A percentile compares a stretch with the other conserved stretches of the same genome.
Evolutionary conservation across 2,888 invertebrate genomes (phyloP).

Genomic region (Apotomis betuletana): DNA sequence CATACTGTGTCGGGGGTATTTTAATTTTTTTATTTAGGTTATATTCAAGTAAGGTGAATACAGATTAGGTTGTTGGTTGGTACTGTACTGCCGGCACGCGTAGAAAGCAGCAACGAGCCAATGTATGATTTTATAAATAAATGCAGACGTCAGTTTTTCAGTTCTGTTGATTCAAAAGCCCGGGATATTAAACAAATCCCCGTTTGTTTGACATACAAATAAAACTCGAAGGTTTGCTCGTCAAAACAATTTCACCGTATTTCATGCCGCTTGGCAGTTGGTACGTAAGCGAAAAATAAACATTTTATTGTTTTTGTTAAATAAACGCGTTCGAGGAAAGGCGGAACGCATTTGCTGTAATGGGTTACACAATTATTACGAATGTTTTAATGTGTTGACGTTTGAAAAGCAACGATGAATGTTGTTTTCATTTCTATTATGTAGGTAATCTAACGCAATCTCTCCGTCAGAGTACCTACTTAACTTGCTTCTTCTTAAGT

Average conservation of each 20-base stretch:
- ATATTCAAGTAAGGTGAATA: no score
- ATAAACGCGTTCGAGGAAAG: slow-evolving; percentile 30
- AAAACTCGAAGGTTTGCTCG: slow-evolving; percentile 31
- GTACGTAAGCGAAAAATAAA: slow-evolving; percentile 33
- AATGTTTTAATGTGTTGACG: slow-evolving; percentile 4
- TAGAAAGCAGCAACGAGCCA: not conserved
- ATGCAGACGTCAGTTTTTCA: slow-evolving; percentile 6
- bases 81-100: no score
- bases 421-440: not conserved
- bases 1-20: no score
- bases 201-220: slow-evolving; percentile 35
- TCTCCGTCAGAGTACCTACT: no score
- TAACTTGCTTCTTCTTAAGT: no score
- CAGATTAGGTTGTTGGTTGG: no score
- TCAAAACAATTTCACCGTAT: slow-evolving; percentile 38
- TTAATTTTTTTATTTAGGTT: no score
- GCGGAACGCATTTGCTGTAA: slow-evolving; percentile 32
- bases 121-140: not conserved
- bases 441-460: no score
- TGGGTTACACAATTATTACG: slow-evolving; percentile 23
- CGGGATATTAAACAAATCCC: slow-evolving; percentile 29
- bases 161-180: slow-evolving; percentile 23
- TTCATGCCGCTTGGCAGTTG: slow-evolving; percentile 31
- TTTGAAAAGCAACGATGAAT: not conserved
- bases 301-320: slow-evolving; percentile 40